These are phyloP conservation scores for Tinea trinotella DNA, from an alignment of 2,888 invertebrate species.

Conservation along the genomic window DNA sequence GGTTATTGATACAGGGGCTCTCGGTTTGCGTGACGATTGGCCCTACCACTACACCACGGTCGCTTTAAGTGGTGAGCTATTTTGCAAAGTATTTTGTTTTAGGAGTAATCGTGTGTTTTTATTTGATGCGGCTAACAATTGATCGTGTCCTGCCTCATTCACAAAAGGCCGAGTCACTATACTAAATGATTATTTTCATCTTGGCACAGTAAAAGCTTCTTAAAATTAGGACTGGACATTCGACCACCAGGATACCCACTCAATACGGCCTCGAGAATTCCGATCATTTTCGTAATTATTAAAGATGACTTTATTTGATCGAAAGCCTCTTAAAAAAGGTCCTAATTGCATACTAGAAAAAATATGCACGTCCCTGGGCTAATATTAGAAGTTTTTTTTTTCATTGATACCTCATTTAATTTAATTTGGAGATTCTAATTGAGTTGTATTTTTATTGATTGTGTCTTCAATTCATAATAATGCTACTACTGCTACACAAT, in stretches of 20 bases:
- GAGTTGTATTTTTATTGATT: too few species aligned
- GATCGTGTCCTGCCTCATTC: constrained; percentile 6
- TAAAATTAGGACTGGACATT: constrained; percentile 2
- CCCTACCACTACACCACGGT: too few species aligned
- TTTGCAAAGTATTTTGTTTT: too few species aligned
- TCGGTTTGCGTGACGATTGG: too few species aligned
- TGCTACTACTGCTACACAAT: too few species aligned
- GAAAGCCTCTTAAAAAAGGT: not conserved
- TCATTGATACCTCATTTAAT: not conserved
- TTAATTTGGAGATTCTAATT: not conserved
- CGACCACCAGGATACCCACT: constrained; percentile 13
- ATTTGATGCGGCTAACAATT: too few species aligned
- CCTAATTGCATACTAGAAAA: constrained; percentile 3
- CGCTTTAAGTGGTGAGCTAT: too few species aligned
- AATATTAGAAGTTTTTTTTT: not conserved
- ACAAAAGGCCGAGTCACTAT: constrained; percentile 18
- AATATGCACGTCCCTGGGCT: not conserved
- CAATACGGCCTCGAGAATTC: not conserved
- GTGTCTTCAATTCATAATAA: too few species aligned
- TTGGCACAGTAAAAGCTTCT: constrained; percentile 1
- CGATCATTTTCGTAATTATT: constrained; percentile 31
- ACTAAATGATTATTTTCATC: constrained; percentile 20
- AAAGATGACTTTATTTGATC: constrained; percentile 36
- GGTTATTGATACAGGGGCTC: too few species aligned
- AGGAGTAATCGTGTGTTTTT: too few species aligned